These are phyloP conservation scores for Polyommatus icarus DNA, from an alignment of 2,888 invertebrate genomes.

Conservation along the genomic window DNA sequence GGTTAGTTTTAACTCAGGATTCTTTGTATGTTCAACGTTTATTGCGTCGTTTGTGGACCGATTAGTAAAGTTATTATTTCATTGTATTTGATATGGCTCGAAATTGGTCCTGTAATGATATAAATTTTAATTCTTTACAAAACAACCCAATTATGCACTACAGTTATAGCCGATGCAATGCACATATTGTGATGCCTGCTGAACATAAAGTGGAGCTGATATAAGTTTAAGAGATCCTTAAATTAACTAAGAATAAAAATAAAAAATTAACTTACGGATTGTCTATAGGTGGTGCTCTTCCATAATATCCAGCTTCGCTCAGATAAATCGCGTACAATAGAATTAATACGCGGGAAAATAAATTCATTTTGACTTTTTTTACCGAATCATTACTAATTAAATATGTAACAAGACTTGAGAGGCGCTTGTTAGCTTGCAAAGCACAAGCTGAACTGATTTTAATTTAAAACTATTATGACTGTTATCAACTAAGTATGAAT, in stretches of 20 bases:
- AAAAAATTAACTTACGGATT: conserved; percentile 41
- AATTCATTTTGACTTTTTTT: conserved; percentile 50
- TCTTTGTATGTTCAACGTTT: no score
- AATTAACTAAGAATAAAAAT: not conserved
- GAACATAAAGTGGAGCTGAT: no score
- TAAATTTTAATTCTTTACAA: no score
- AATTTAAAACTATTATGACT: conserved; percentile 47
- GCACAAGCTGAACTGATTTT: conserved; percentile 60
- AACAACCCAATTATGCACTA: no score
- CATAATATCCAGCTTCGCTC: conserved; percentile 57
- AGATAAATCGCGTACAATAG: conserved; percentile 54
- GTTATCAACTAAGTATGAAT: conserved; percentile 49
- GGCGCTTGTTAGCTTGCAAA: conserved; percentile 52
- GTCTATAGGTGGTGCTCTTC: conserved; percentile 44
- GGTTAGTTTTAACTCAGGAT: no score
- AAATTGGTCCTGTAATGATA: no score
- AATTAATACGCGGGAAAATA: conserved; percentile 52
- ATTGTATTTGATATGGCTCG: no score
- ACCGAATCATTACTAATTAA: conserved; percentile 49
- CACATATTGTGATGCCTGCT: no score
- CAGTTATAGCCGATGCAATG: no score
- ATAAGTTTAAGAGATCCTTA: no score
- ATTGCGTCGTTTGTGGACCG: no score
- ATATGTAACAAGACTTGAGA: conserved; percentile 38
- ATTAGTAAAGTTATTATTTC: no score